Conservation (phyloP, 2,113 vertebrate species). For the Petrocephalus zakoni region DNA sequence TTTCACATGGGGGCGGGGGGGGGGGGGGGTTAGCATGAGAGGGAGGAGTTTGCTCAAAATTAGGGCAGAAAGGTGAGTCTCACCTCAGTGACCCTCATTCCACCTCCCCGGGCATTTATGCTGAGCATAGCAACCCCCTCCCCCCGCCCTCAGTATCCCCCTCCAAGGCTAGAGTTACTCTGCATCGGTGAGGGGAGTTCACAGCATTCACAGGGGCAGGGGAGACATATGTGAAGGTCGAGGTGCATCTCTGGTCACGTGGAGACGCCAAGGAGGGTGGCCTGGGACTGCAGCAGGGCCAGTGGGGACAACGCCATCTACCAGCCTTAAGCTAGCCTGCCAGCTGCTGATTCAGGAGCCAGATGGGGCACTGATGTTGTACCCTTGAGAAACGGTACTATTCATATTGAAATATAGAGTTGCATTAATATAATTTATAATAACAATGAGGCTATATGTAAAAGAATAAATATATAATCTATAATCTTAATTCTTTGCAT, state of each 20-base stretch:
- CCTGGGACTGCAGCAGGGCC: not conserved
- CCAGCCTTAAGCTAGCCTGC: not conserved
- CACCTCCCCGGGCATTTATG: not conserved
- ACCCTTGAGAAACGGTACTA: not conserved
- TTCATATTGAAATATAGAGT: not conserved
- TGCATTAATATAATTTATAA: not conserved
- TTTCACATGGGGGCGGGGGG: not conserved
- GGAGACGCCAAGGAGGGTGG: not conserved
- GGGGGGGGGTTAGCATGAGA: not conserved
- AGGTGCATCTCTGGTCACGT: not conserved
- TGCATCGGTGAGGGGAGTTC: not conserved
- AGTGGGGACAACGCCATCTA: not conserved
- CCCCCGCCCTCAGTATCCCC: not conserved
- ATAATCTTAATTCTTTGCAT: no score
- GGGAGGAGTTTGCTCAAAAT: not conserved
- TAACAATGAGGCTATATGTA: no score
- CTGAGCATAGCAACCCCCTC: not conserved
- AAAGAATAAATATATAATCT: no score
- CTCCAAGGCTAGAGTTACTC: not conserved
- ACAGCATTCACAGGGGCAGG: not conserved
- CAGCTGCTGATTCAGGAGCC: not conserved
- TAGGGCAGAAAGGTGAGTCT: not conserved
- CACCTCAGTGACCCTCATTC: not conserved
- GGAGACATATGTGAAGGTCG: not conserved
- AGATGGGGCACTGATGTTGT: not conserved